A percentile compares a stretch with the other conserved stretches of the same genome.
phyloP scores from a whole-genome alignment of 1,140 invertebrate species.

The Copidosoma floridanum region DNA sequence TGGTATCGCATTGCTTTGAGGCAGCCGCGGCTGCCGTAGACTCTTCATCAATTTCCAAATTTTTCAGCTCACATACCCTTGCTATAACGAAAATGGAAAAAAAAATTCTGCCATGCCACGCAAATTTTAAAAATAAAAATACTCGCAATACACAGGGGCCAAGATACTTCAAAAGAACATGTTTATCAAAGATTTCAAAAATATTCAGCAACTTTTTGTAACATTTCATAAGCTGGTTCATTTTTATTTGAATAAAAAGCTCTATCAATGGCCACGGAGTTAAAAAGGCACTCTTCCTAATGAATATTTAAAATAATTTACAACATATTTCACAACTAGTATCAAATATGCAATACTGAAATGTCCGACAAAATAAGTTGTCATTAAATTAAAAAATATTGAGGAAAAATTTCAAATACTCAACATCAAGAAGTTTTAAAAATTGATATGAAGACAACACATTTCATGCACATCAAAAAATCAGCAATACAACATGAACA shows the following conservation, averaged over 20 bases:
- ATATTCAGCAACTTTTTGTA: too few species aligned
- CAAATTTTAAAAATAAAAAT: constrained; percentile 13
- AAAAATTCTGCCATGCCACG: constrained; percentile 56
- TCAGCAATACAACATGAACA: constrained; percentile 24
- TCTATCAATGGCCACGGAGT: background rate
- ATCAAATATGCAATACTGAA: background rate
- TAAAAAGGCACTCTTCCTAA: constrained; percentile 1
- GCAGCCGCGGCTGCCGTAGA: background rate
- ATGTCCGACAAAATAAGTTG: background rate
- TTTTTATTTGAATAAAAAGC: too few species aligned
- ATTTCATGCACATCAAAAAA: constrained; percentile 33
- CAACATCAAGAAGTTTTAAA: background rate
- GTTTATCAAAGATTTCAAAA: too few species aligned
- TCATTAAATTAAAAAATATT: constrained; percentile 5
- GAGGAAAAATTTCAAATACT: background rate
- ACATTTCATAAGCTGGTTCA: too few species aligned
- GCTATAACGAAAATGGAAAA: constrained; percentile 53
- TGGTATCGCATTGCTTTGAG: too few species aligned
- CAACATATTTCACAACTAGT: background rate
- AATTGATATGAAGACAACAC: constrained; percentile 29
- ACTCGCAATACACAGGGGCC: background rate
- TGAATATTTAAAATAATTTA: background rate
- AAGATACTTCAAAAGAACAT: too few species aligned
- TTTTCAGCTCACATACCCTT: constrained; percentile 56
- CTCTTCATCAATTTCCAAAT: constrained; percentile 49